A percentile compares a stretch with the other conserved stretches of the same genome.
Conservation (phyloP, 2,888 invertebrate genomes). For the Campoplex nolae region DNA sequence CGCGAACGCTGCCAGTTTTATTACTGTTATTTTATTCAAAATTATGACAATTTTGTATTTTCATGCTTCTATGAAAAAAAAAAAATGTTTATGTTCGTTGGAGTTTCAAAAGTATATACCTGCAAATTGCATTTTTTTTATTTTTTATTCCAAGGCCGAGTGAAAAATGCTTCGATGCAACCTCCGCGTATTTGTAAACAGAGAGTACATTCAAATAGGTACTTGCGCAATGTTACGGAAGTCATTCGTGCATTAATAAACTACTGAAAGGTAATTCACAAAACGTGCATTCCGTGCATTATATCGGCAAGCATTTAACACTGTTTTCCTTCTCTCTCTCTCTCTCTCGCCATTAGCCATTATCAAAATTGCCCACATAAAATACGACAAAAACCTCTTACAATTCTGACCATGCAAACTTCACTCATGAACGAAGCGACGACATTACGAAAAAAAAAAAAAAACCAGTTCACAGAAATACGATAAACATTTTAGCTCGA, state of each 20-base stretch:
- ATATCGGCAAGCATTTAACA: constrained; percentile 2
- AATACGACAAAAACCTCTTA: not conserved
- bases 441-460: not conserved
- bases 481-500: too few relatives aligned
- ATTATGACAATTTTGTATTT: not conserved
- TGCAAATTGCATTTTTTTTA: not conserved
- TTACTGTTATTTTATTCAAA: not conserved
- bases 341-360: not conserved
- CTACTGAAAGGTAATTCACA: constrained; percentile 2
- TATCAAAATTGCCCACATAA: not conserved
- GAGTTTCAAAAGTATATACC: not conserved
- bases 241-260: constrained; percentile 33
- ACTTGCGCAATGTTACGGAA: constrained; percentile 58
- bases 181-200: not conserved
- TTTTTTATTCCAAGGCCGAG: not conserved
- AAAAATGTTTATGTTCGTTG: not conserved
- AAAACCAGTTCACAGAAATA: not conserved
- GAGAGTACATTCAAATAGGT: constrained; percentile 1
- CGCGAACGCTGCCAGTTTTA: not conserved
- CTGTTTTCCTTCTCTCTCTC: not conserved
- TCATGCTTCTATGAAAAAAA: not conserved
- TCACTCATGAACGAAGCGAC: not conserved
- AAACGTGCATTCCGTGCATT: not conserved
- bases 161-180: not conserved
- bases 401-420: not conserved